Conservation (phyloP, 2,888 invertebrate genomes). For the Drosophila meridionalis region DNA sequence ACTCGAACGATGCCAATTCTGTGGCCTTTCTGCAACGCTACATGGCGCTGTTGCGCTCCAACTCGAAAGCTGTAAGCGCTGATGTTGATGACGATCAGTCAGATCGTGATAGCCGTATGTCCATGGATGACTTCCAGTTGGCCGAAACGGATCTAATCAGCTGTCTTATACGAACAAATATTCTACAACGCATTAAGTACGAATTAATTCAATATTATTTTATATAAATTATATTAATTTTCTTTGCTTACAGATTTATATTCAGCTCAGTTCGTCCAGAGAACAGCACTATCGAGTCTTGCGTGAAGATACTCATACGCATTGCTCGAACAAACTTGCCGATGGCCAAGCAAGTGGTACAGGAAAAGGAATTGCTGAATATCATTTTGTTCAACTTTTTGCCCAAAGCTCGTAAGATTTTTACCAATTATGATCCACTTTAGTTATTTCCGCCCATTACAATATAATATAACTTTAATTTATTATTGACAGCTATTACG, state of each 20-base stretch:
- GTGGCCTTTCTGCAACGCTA: constrained; percentile 87
- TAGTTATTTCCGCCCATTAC: not conserved
- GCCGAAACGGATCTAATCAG: constrained; percentile 93
- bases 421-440: not conserved
- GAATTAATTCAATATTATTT: constrained; percentile 7
- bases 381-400: constrained; percentile 87
- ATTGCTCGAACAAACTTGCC: constrained; percentile 91
- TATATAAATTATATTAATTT: not conserved
- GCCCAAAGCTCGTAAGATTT: constrained; percentile 70
- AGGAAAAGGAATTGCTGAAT: constrained; percentile 88
- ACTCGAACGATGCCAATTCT: constrained; percentile 82
- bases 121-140: constrained; percentile 94
- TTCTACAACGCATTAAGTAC: constrained; percentile 90
- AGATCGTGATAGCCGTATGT: constrained; percentile 86
- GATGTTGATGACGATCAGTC: constrained; percentile 82
- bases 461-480: not conserved
- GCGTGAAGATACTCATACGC: constrained; percentile 92
- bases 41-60: constrained; percentile 83
- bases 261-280: constrained; percentile 89
- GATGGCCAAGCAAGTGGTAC: constrained; percentile 88
- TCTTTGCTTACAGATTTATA: constrained; percentile 88
- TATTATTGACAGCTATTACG: constrained; percentile 44
- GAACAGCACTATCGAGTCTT: constrained; percentile 90
- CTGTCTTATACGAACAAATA: constrained; percentile 90
- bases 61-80: constrained; percentile 73